A percentile compares a stretch with the other conserved stretches of the same genome.
These are phyloP conservation scores for Macrotus californicus DNA, from an alignment of 2,113 vertebrate genomes.

Conservation along the genomic window DNA sequence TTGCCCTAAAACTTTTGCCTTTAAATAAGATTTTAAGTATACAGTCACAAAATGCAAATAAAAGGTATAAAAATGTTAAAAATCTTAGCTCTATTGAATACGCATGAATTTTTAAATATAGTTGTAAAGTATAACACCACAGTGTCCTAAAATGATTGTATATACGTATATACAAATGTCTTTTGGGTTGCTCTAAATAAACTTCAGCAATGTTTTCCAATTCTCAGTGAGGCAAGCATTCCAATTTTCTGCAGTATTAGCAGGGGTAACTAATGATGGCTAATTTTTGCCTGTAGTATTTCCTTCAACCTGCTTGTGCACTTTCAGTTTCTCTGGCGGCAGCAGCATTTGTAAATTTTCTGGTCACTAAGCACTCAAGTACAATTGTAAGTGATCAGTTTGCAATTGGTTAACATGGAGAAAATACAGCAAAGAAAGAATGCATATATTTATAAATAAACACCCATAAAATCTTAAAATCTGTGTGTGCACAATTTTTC, in stretches of 20 bases:
- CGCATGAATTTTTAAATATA: background rate
- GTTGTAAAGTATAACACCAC: conserved; percentile 20
- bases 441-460: conserved; percentile 43
- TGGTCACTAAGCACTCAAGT: conserved; percentile 89
- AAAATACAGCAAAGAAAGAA: conserved; percentile 60
- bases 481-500: background rate
- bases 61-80: conserved; percentile 15
- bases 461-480: background rate
- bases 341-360: conserved; percentile 86
- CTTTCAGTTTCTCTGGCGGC: conserved; percentile 81
- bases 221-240: conserved; percentile 83
- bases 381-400: conserved; percentile 83
- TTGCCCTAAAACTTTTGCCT: conserved; percentile 63
- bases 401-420: conserved; percentile 77
- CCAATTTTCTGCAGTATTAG: conserved; percentile 86
- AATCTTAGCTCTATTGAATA: background rate
- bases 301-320: conserved; percentile 83
- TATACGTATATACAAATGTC: conserved; percentile 64
- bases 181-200: conserved; percentile 76
- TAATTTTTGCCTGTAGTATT: conserved; percentile 85
- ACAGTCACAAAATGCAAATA: conserved; percentile 16
- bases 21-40: conserved; percentile 32
- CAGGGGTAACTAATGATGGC: conserved; percentile 84
- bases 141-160: conserved; percentile 22
- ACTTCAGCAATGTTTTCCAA: conserved; percentile 82